Evolutionary conservation across 2,797 vertebrate genomes (phyloP), one percentile per base, ranked within the genome.

Genomic region (Pampus argenteus): DNA sequence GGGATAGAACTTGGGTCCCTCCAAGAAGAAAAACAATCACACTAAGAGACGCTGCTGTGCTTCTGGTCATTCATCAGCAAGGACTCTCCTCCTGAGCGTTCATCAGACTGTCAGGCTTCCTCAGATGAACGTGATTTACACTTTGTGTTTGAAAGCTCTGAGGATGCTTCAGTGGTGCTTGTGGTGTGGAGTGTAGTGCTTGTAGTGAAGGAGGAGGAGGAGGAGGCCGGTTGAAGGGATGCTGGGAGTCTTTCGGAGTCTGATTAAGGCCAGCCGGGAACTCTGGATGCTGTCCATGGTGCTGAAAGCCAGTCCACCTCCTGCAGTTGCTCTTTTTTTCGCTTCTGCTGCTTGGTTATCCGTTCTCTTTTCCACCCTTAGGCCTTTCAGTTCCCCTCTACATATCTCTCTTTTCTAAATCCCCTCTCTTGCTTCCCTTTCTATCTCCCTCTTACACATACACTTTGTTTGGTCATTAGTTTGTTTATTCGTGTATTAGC

Each of bases 211-310:
- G 63, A 78, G 50, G 76, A 69, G 29, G 63, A 69, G 34, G 72
- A 66, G 48, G 57, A 47, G 60, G 59, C 61, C 49, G 44, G 60
- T 26, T 42, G 45, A 36, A 72, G 36, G 49, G 65, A 51, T 56
- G 31, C 66, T 29, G 51, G 50, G 44, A 69, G 82, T 71, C 71
- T 79, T 70, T 26, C 11, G 29, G 64, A 58, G 42, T 66, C 60
- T 71, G 70, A 67, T 80, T 76, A 68, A 52, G 72, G 57, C 74
- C 66, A 51, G 71, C 58, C 11, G 42, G 73, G 45, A 76, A 72
- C 63, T 18, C 54, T 61, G 65, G 54, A 55, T 49, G 66, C 86
- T 86, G 76, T 89, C 88, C 85, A 76, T 86, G 88, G 81, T 89
- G 65, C 87, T 91, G 81, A 89, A 86, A 81, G 20, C 22, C 56